Evolutionary conservation across 2,113 vertebrate species (phyloP).

Genomic region (Saccopteryx bilineata): DNA sequence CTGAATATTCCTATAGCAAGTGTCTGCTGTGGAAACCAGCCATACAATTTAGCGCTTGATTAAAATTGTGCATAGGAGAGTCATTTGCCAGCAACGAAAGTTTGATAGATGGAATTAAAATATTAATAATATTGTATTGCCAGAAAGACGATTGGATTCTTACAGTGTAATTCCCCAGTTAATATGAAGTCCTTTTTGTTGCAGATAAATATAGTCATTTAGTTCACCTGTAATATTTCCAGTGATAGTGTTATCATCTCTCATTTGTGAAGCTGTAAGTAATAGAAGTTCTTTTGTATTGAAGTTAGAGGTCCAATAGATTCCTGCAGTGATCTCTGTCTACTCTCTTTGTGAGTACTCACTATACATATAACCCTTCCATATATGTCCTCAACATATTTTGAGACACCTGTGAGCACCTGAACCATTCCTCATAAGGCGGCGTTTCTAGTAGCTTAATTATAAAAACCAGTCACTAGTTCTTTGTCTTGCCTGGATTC

Average conservation of each 20-base stretch:
- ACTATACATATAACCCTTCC: not conserved
- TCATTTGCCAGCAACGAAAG: not conserved
- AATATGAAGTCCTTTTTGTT: not conserved
- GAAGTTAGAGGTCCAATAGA: not conserved
- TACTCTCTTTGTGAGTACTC: not conserved
- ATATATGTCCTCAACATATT: not conserved
- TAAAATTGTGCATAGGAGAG: not conserved
- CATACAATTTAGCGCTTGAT: not conserved
- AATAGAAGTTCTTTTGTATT: not conserved
- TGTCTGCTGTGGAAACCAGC: not conserved
- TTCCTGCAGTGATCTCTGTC: not conserved
- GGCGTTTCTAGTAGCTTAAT: not conserved
- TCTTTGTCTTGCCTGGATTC: not conserved
- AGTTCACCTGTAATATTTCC: not conserved
- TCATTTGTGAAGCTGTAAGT: not conserved
- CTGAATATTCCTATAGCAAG: not conserved
- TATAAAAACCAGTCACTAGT: not conserved
- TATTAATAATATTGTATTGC: not conserved
- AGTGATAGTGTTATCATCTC: not conserved
- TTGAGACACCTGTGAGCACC: not conserved
- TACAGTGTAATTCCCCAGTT: not conserved
- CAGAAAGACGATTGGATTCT: not conserved
- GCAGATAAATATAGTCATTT: not conserved
- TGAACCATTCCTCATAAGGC: not conserved
- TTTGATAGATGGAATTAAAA: constrained; percentile 35